These are phyloP conservation scores for Ruditapes philippinarum DNA, from an alignment of 1,140 invertebrate species.

Conservation along the genomic window DNA sequence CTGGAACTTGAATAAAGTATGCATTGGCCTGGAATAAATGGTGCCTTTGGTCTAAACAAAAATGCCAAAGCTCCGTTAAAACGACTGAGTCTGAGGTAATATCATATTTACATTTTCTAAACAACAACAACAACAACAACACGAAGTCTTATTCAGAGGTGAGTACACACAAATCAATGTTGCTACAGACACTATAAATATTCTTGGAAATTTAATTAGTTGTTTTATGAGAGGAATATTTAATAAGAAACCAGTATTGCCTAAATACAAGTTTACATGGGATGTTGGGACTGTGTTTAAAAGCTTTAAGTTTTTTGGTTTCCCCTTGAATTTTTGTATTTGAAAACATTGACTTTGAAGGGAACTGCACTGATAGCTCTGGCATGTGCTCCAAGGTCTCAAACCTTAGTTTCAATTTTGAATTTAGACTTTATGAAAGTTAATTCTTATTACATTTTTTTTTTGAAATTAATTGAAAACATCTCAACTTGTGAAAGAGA, in stretches of 20 bases:
- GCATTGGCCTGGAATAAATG: constrained; percentile 40
- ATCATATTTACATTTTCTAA: constrained; percentile 42
- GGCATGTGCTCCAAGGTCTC: no score
- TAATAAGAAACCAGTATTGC: not conserved
- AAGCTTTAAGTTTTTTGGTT: constrained; percentile 14
- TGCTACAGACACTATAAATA: constrained; percentile 13
- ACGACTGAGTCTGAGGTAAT: constrained; percentile 27
- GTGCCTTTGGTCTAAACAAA: constrained; percentile 56
- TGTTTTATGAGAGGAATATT: constrained; percentile 22
- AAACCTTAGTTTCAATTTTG: no score
- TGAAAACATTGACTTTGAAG: no score
- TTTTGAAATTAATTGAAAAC: constrained; percentile 41
- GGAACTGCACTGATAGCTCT: no score
- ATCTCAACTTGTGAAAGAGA: not conserved
- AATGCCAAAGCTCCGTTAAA: constrained; percentile 36
- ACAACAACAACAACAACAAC: not conserved
- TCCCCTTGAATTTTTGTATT: no score
- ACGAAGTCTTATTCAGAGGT: constrained; percentile 30
- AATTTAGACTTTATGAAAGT: not conserved
- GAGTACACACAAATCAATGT: constrained; percentile 45
- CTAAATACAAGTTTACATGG: no score
- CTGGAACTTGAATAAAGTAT: constrained; percentile 58
- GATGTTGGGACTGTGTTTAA: no score
- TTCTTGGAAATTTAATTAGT: not conserved
- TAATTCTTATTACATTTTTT: not conserved